Percentiles rank a stretch among this genome's conserved stretches.
Conservation (phyloP, 2,888 invertebrate species). For the Syrista parreyssii region DNA sequence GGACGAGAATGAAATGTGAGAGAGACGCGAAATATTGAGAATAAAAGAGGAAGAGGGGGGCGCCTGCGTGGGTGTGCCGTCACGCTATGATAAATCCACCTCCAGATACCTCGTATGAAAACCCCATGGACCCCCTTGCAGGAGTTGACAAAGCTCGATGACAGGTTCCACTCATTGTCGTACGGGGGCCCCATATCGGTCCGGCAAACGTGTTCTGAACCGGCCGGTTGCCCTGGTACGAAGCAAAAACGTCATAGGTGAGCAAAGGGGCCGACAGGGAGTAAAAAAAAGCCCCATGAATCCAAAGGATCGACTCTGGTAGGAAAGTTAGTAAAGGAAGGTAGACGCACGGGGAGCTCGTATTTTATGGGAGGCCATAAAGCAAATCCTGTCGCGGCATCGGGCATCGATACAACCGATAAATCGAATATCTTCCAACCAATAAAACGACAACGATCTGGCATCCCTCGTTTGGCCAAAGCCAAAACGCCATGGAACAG, state of each 20-base stretch:
- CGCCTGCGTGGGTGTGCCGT: constrained; percentile 53
- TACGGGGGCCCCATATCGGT: not conserved
- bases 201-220: not conserved
- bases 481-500: not conserved
- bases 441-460: constrained; percentile 53
- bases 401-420: constrained; percentile 40
- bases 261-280: not conserved
- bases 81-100: constrained; percentile 51
- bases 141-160: constrained; percentile 47
- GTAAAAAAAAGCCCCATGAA: not conserved
- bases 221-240: not conserved
- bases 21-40: not conserved
- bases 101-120: constrained; percentile 18
- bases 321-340: not conserved
- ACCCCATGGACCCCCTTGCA: constrained; percentile 45
- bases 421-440: constrained; percentile 60
- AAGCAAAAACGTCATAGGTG: not conserved
- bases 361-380: constrained; percentile 13
- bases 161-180: constrained; percentile 56
- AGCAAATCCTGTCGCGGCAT: constrained; percentile 15
- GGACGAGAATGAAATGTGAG: constrained; percentile 1
- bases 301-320: not conserved
- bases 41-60: constrained; percentile 37
- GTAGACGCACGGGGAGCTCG: not conserved
- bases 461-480: not conserved